Conservation (phyloP, 2,113 vertebrate genomes). For the Cyprinodon variegatus region DNA sequence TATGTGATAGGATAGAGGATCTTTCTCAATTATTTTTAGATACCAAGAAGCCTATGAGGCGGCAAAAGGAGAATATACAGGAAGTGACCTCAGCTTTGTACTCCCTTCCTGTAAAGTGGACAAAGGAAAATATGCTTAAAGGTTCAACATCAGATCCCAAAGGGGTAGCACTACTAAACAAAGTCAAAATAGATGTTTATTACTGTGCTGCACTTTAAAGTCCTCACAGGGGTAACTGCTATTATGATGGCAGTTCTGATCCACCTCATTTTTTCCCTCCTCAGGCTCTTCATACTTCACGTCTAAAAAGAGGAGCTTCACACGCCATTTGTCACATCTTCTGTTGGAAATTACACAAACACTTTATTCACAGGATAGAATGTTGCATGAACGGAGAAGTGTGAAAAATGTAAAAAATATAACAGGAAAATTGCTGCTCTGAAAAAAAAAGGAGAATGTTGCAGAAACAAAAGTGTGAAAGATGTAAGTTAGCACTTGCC, state of each 20-base stretch:
- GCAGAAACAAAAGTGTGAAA: not conserved
- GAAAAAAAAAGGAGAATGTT: not conserved
- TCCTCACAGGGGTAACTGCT: not conserved
- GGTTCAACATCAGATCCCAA: not conserved
- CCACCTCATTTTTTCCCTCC: not conserved
- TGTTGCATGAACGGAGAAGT: not conserved
- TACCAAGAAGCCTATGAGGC: conserved; percentile 19
- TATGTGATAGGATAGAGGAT: conserved; percentile 13
- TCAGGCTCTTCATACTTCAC: not conserved
- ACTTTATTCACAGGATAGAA: not conserved
- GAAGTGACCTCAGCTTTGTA: conserved; percentile 62
- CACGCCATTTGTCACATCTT: not conserved
- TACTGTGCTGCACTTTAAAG: not conserved
- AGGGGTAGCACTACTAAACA: not conserved
- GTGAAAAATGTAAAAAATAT: not conserved
- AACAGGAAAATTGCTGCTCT: not conserved
- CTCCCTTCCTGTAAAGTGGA: conserved; percentile 49
- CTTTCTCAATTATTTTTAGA: conserved; percentile 56
- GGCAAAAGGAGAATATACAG: conserved; percentile 43
- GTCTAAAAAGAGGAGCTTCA: not conserved
- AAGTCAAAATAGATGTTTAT: not conserved
- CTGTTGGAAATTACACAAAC: not conserved
- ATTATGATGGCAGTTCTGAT: not conserved
- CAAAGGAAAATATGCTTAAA: conserved; percentile 19
- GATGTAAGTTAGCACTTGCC: not conserved